Evolutionary conservation across 2,113 vertebrate genomes (phyloP), one percentile per base, ranked within the genome.

Genomic region (Eulacestoma nigropectus): DNA sequence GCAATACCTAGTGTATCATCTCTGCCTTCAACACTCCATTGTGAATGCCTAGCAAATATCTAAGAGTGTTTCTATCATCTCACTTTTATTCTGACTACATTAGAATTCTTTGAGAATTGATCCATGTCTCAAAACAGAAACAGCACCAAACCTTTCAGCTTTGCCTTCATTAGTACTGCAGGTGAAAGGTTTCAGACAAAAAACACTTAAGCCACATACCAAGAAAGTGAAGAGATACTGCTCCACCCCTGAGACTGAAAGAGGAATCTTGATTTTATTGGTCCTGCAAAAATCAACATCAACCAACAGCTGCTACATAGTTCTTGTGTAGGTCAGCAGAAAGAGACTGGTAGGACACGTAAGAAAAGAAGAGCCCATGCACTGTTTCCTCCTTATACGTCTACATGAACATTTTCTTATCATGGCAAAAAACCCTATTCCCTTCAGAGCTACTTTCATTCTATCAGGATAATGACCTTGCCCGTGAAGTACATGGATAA

Each of bases 371-470:
- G 2, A 90, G 10, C 11, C 41, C 49, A 60, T 11, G 16, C 23
- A 26, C 6, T 41, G 8, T 35, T 47, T 44, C 21, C n/a, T 81
- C 79, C 37, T 37, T 65, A 2, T 13, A 35, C 0, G 0, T n/a
- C 26, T 39, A 47, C 25, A 35, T 2, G 2, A 76, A 63, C 19
- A 32, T 64, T 44, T 68, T 37, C 29, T 52, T 69, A 6, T 41
- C 9, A 59, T 6, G 8, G 35, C 47, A 83, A 86, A 83, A 55
- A 44, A 3, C 14, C 11, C 11, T 33, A 33, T 20, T 49, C 27
- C 42, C 13, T 56, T 49, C 37, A 87, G 23, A 55, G 9, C 15
- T 33, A 69, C 25, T 69, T 87, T 60, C 12, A 64, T 41, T 32
- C 4, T 33, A 39, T 13, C 35, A 41, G 39, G 42, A 67, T 26